phyloP scores from a whole-genome alignment of 2,888 invertebrate species.

The Cerastis rubricosa region DNA sequence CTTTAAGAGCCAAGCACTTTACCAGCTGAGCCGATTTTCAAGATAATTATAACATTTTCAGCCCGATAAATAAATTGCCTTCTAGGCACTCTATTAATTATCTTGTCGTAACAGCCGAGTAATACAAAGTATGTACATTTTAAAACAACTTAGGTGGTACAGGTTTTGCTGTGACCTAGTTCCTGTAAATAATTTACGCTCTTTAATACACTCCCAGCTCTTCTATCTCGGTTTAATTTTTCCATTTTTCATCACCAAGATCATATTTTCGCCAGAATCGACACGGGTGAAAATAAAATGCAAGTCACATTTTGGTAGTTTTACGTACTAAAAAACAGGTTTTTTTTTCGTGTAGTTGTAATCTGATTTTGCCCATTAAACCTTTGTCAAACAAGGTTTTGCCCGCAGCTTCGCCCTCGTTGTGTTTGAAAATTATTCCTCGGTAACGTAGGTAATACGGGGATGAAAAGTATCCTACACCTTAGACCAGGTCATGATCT shows the following conservation, averaged over 20 bases:
- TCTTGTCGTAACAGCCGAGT: constrained; percentile 20
- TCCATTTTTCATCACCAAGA: constrained; percentile 33
- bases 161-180: constrained; percentile 31
- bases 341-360: not conserved
- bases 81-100: constrained; percentile 36
- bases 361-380: not conserved
- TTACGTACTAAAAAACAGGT: not conserved
- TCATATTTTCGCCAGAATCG: constrained; percentile 13
- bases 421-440: not conserved
- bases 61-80: constrained; percentile 14
- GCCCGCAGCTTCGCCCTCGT: not conserved
- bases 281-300: constrained; percentile 8
- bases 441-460: not conserved
- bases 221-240: constrained; percentile 16
- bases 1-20: constrained; percentile 12
- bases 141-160: constrained; percentile 13
- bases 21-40: not conserved
- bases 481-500: not conserved
- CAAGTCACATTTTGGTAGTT: not conserved
- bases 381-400: not conserved
- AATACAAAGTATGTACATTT: constrained; percentile 41
- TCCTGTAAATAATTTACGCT: constrained; percentile 31
- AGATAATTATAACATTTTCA: constrained; percentile 8
- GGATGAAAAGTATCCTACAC: not conserved
- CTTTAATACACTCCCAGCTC: constrained; percentile 12